These are phyloP conservation scores for Onychomys torridus DNA, from an alignment of 2,797 vertebrate genomes.

Conservation along the genomic window DNA sequence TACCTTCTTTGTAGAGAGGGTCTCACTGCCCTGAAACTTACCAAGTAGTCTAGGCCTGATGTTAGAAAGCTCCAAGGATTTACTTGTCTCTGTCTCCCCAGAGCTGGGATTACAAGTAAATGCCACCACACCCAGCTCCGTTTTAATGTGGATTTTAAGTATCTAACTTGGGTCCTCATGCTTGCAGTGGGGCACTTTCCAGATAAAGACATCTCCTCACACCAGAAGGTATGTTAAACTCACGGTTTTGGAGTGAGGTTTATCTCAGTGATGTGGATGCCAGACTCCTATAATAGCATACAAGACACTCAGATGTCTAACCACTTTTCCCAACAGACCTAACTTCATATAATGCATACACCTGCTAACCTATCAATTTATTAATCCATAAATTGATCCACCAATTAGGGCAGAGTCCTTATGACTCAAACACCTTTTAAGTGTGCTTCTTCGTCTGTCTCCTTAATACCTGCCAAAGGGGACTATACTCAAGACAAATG, in stretches of 20 bases:
- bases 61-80: background rate
- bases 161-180: background rate
- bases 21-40: background rate
- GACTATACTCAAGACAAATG: background rate
- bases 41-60: background rate
- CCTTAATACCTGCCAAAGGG: background rate
- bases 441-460: background rate
- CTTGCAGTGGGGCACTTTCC: background rate
- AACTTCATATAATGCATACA: background rate
- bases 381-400: background rate
- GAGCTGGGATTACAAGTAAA: background rate
- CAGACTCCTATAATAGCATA: background rate
- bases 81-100: background rate
- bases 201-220: background rate
- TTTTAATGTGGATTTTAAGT: background rate
- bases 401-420: background rate
- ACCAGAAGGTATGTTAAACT: background rate
- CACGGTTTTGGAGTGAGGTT: background rate
- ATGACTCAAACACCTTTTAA: background rate
- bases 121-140: background rate
- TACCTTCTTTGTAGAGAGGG: background rate
- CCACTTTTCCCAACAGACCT: background rate
- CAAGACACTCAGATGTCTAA: background rate
- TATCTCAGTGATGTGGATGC: background rate
- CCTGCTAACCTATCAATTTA: background rate